Evolutionary conservation across 1,140 invertebrate species (phyloP).

Genomic region (Eupristina koningsbergeri): DNA sequence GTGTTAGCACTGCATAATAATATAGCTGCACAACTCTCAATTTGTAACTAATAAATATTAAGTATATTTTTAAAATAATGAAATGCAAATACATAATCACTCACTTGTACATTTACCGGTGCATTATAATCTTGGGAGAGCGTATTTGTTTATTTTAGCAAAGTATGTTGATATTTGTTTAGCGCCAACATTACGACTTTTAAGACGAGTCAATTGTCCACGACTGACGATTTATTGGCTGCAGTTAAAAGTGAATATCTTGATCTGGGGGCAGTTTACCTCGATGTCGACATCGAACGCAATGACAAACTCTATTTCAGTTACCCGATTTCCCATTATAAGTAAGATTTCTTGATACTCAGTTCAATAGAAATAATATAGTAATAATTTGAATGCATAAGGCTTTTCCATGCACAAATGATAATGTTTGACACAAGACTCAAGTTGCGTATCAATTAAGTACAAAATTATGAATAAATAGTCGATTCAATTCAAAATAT

Average conservation of each 20-base stretch:
- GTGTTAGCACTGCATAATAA: neutral
- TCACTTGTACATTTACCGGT: neutral
- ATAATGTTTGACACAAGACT: no score
- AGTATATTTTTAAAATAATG: neutral
- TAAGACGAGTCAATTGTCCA: constrained; percentile 69
- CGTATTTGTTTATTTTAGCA: neutral
- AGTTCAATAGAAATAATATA: no score
- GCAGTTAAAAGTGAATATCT: constrained; percentile 74
- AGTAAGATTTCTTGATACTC: no score
- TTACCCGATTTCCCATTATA: constrained; percentile 76
- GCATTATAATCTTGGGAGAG: neutral
- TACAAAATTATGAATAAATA: no score
- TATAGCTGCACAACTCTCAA: neutral
- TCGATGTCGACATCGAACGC: constrained; percentile 73
- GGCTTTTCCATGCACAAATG: no score
- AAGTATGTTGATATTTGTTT: neutral
- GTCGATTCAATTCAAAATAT: no score
- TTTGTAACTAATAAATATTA: neutral
- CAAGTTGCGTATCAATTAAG: no score
- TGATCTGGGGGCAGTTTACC: constrained; percentile 76
- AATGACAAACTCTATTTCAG: constrained; percentile 76
- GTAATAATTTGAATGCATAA: no score
- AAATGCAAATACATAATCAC: neutral
- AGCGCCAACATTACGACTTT: constrained; percentile 31
- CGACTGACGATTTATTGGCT: constrained; percentile 77